These are phyloP conservation scores for Zygaena filipendulae DNA, from an alignment of 2,888 invertebrate species.

Conservation along the genomic window DNA sequence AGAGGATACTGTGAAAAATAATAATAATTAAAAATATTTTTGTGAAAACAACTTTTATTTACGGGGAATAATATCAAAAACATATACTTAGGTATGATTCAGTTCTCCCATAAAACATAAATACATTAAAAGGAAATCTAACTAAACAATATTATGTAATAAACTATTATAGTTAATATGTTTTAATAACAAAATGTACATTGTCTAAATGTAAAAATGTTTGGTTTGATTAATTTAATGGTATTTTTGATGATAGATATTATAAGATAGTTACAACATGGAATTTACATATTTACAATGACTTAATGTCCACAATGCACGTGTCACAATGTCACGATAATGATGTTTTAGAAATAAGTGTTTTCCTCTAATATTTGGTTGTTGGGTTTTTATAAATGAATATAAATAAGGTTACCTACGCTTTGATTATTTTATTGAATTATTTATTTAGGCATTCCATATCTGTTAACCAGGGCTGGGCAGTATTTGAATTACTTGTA, in stretches of 20 bases:
- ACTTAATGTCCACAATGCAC: too few species aligned
- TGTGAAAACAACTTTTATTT: slow-evolving; percentile 62
- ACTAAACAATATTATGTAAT: slow-evolving; percentile 23
- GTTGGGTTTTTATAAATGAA: too few species aligned
- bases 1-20: slow-evolving; percentile 4
- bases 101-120: slow-evolving; percentile 36
- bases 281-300: slow-evolving; percentile 66
- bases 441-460: too few species aligned
- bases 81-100: slow-evolving; percentile 33
- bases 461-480: too few species aligned
- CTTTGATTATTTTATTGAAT: too few species aligned
- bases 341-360: too few species aligned
- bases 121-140: slow-evolving; percentile 29
- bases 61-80: slow-evolving; percentile 51
- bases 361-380: too few species aligned
- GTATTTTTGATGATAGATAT: too few species aligned
- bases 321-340: not conserved
- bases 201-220: slow-evolving; percentile 56
- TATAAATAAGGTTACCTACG: too few species aligned
- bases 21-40: slow-evolving; percentile 24
- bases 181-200: slow-evolving; percentile 59
- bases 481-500: too few species aligned
- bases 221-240: too few species aligned
- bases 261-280: slow-evolving; percentile 53
- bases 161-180: slow-evolving; percentile 32